phyloP scores from a whole-genome alignment of 2,888 invertebrate genomes.

The Eucera pruinosa region DNA sequence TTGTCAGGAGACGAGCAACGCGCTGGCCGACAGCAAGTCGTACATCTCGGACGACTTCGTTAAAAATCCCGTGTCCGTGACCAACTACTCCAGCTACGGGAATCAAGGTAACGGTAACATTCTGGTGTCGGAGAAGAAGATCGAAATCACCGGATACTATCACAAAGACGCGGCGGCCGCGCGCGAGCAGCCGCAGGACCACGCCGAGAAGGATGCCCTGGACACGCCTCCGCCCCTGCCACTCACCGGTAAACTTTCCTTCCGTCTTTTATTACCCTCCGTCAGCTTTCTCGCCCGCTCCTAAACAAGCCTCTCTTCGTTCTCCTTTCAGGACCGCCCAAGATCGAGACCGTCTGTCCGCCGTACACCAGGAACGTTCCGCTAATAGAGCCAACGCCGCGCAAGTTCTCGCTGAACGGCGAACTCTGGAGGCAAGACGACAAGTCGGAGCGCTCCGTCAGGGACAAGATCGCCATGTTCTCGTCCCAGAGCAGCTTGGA shows the following conservation, averaged over 20 bases:
- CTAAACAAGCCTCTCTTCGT: not conserved
- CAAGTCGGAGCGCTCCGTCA: slow-evolving; percentile 92
- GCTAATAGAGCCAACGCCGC: slow-evolving; percentile 53
- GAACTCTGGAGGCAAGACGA: slow-evolving; percentile 89
- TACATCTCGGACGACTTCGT: slow-evolving; percentile 45
- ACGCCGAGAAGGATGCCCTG: slow-evolving; percentile 46
- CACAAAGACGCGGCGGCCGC: slow-evolving; percentile 61
- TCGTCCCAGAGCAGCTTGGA: slow-evolving; percentile 84
- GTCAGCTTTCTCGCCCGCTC: too few relatives aligned
- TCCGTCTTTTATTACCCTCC: not conserved
- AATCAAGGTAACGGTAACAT: slow-evolving; percentile 52
- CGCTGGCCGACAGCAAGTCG: slow-evolving; percentile 16
- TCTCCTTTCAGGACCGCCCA: slow-evolving; percentile 76
- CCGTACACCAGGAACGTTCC: slow-evolving; percentile 49
- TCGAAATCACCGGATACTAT: slow-evolving; percentile 76
- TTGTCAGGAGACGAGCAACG: slow-evolving; percentile 39
- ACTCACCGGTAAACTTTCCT: slow-evolving; percentile 70
- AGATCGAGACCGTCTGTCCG: slow-evolving; percentile 52
- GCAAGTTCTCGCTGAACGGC: slow-evolving; percentile 80
- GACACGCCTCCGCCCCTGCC: slow-evolving; percentile 81
- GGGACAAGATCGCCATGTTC: slow-evolving; percentile 95
- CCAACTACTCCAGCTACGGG: slow-evolving; percentile 57
- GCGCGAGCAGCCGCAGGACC: slow-evolving; percentile 51
- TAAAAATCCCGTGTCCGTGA: slow-evolving; percentile 49
- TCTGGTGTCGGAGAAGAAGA: slow-evolving; percentile 77